phyloP scores from a whole-genome alignment of 2,797 vertebrate genomes.

The Carcharodon carcharias region DNA sequence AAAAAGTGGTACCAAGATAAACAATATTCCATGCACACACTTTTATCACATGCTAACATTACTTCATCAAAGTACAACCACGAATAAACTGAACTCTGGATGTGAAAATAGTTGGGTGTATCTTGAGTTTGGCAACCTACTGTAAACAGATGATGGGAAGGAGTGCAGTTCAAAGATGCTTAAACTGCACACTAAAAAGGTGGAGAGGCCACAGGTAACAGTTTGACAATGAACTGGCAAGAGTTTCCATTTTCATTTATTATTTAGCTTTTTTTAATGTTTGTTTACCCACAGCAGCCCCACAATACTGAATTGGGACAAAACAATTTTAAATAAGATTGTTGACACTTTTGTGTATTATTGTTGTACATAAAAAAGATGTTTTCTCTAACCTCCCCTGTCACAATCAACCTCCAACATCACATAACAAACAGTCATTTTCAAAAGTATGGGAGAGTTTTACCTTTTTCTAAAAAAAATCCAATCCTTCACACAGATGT shows the following conservation, averaged over 20 bases:
- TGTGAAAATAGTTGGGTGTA: constrained; percentile 62
- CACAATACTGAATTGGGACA: constrained; percentile 34
- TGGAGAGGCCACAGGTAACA: constrained; percentile 28
- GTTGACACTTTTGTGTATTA: neutral
- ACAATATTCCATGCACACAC: constrained; percentile 65
- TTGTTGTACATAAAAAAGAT: neutral
- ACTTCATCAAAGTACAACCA: constrained; percentile 73
- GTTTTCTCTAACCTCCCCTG: neutral
- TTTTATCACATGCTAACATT: constrained; percentile 83
- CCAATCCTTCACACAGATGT: constrained; percentile 3
- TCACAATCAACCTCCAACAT: neutral
- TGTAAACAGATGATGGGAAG: constrained; percentile 51
- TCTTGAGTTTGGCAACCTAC: constrained; percentile 65
- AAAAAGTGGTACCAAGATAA: constrained; percentile 80
- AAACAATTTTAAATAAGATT: neutral
- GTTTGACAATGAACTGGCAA: neutral
- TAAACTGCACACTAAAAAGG: constrained; percentile 49
- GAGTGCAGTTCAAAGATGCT: constrained; percentile 44
- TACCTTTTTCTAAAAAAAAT: neutral
- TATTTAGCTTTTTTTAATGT: neutral
- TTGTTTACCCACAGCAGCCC: neutral
- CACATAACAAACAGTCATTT: constrained; percentile 1
- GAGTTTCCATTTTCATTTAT: neutral
- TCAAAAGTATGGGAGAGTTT: neutral
- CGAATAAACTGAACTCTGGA: constrained; percentile 64